These are phyloP conservation scores for Sardinella longiceps DNA, from an alignment of 2,797 vertebrate genomes.

Conservation along the genomic window DNA sequence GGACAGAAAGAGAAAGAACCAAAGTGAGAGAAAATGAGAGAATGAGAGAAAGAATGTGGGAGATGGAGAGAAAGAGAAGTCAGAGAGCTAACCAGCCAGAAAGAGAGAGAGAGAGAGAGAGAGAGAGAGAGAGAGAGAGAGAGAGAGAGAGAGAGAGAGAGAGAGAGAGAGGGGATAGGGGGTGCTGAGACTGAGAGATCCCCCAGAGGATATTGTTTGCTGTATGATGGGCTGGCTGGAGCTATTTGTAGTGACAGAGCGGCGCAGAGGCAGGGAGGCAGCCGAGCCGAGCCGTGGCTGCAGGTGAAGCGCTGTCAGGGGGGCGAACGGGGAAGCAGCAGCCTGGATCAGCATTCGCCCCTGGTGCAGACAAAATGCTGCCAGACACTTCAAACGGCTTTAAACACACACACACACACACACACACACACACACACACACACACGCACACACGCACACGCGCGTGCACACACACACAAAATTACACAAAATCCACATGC, in stretches of 20 bases:
- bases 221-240: slow-evolving; percentile 39
- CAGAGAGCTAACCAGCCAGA: neutral
- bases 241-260: slow-evolving; percentile 48
- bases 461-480: neutral
- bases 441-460: neutral
- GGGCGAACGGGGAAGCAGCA: slow-evolving; percentile 33
- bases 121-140: neutral
- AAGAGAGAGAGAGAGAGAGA: neutral
- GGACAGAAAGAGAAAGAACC: neutral
- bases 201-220: slow-evolving; percentile 37
- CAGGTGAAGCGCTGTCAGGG: slow-evolving; percentile 36
- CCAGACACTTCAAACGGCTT: slow-evolving; percentile 49
- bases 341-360: slow-evolving; percentile 37
- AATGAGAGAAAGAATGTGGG: neutral
- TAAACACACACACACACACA: slow-evolving; percentile 16
- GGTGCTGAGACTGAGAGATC: slow-evolving; percentile 25
- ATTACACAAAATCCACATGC: no score
- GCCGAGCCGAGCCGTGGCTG: neutral
- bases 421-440: neutral
- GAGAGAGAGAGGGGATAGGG: neutral
- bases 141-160: neutral
- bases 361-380: slow-evolving; percentile 43
- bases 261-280: slow-evolving; percentile 53
- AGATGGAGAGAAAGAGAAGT: neutral
- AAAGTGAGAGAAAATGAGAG: neutral